Base-by-base conservation (phyloP, 2,888 invertebrate species). In the Nudaria mundana region DNA sequence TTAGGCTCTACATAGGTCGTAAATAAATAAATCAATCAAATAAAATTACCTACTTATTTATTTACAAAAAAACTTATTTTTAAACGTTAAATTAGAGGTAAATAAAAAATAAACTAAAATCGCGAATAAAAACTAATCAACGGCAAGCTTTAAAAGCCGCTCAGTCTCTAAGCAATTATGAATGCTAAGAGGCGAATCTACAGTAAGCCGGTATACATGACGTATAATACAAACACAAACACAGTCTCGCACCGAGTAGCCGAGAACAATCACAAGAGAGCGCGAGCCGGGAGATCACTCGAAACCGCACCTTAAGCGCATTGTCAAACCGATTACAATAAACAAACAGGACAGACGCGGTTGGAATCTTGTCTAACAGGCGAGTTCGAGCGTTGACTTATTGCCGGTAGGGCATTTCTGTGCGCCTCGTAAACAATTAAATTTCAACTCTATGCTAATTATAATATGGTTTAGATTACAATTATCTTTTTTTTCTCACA, bases 351-450 rank as follows among this genome's bases (percentile, higher is more conserved):
- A 81, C 84, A 86, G 86, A 84, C 85, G 87, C 86, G 86, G 86
- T 85, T 88, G 88, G 88, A 88, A 88, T 88, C 88, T 87, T 87
- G 88, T 88, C 87, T 86, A 87, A 87, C 88, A 81, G 85, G 87
- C 87, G 84, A 84, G 80, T 83, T 86, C 86, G 84, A 87, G 86
- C 87, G 86, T 87, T 87, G 87, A 87, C 88, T 88, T 88, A 88
- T 86, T 85, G 82, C 80, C 81, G 85, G 86, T 86, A 86, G 82
- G 81, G 81, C 84, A 83, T 85, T 88, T 85, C 81, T 81, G 80
- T 76, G 61, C 60, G 48, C 62, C 46, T 36, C 32, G 6, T 31
- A 24, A 30, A 5, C 63, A 56, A 47, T 10, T 46, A 5, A 73
- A 76, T 66, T 44, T 34, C 39, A 40, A 71, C 70, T 64, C 57